These are phyloP conservation scores for Calameuta pallipes DNA, from an alignment of 2,888 invertebrate genomes.

Conservation along the genomic window DNA sequence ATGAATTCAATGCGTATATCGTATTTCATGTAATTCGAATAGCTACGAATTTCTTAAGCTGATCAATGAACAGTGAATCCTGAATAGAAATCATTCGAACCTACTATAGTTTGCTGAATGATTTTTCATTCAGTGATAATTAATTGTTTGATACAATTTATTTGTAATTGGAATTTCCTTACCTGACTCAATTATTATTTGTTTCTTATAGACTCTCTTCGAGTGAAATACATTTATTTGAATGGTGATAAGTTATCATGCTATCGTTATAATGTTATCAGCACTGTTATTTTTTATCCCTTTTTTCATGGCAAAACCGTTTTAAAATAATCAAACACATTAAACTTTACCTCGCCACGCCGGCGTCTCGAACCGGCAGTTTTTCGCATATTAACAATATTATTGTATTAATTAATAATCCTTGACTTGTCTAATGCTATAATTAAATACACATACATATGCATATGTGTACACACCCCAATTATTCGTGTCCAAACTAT, in stretches of 20 bases:
- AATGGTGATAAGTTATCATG: background rate
- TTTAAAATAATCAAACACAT: background rate
- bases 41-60: background rate
- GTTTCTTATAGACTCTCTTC: background rate
- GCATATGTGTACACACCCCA: no score
- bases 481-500: no score
- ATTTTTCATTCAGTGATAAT: background rate
- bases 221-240: background rate
- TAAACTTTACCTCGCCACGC: background rate
- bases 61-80: background rate
- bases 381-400: background rate
- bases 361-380: background rate
- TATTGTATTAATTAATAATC: background rate
- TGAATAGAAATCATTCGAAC: background rate
- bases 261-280: background rate
- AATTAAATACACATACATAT: no score
- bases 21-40: background rate
- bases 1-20: background rate
- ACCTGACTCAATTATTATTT: background rate
- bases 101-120: background rate
- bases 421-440: no score
- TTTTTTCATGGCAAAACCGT: background rate
- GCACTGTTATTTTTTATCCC: background rate
- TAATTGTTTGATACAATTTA: background rate
- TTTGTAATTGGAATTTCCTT: background rate